phyloP scores from a whole-genome alignment of 2,113 vertebrate genomes.

The Menidia beryllina region DNA sequence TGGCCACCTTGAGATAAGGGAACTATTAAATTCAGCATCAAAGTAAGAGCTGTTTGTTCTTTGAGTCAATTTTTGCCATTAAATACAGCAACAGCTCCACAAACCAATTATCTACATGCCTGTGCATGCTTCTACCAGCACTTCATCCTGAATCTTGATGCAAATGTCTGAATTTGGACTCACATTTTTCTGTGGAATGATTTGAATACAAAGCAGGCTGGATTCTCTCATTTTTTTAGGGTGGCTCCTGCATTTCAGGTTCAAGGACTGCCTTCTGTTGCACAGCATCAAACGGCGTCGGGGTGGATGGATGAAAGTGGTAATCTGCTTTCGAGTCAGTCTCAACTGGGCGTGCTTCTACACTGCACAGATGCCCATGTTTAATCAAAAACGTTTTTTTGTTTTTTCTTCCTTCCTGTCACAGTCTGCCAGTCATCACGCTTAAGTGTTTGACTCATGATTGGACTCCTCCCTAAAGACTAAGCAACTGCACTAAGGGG shows the following conservation, averaged over 20 bases:
- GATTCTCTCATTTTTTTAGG: conserved; percentile 49
- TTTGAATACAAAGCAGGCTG: conserved; percentile 59
- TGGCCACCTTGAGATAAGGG: conserved; percentile 72
- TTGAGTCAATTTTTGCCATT: conserved; percentile 45
- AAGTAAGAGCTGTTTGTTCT: conserved; percentile 20
- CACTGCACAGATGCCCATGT: conserved; percentile 52
- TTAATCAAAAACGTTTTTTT: conserved; percentile 57
- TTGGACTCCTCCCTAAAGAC: conserved; percentile 31
- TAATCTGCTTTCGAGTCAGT: conserved; percentile 76
- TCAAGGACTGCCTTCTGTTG: conserved; percentile 72
- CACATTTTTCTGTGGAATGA: conserved; percentile 55
- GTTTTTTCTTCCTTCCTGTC: conserved; percentile 48
- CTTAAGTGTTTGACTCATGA: conserved; percentile 63
- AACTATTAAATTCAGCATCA: conserved; percentile 49
- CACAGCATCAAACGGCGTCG: conserved; percentile 68
- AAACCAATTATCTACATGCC: conserved; percentile 71
- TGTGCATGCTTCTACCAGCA: conserved; percentile 56
- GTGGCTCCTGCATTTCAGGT: conserved; percentile 44
- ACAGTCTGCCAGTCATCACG: conserved; percentile 50
- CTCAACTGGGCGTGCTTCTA: conserved; percentile 51
- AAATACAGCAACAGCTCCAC: conserved; percentile 61
- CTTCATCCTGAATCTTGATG: conserved; percentile 64
- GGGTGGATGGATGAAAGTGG: conserved; percentile 55
- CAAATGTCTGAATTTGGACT: conserved; percentile 49
- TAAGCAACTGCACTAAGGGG: conserved; percentile 25